These are phyloP conservation scores for Trissoscelio sp. DNA, from an alignment of 2,888 invertebrate species.

Conservation along the genomic window DNA sequence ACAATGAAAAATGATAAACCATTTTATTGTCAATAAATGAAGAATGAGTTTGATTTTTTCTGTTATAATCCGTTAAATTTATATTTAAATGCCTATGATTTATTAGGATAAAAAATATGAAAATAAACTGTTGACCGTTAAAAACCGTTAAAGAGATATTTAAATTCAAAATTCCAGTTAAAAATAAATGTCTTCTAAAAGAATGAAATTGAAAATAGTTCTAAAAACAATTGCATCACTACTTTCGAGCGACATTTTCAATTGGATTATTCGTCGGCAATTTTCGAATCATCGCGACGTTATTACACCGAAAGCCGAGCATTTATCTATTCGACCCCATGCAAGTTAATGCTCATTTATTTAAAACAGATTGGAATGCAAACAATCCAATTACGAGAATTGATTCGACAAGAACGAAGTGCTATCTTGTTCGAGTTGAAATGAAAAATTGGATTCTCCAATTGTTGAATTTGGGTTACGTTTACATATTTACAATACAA, in stretches of 20 bases:
- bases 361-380: conserved; percentile 58
- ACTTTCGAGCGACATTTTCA: background rate
- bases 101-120: no score
- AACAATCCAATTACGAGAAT: conserved; percentile 58
- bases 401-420: conserved; percentile 41
- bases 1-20: no score
- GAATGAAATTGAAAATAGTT: no score
- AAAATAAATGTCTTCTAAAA: no score
- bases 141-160: no score
- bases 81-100: no score
- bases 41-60: no score
- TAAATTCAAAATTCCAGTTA: no score
- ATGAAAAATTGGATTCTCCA: conserved; percentile 24
- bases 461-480: background rate
- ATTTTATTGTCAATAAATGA: no score
- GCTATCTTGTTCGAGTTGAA: conserved; percentile 28
- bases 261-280: conserved; percentile 17
- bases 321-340: conserved; percentile 47
- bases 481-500: background rate
- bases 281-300: conserved; percentile 32
- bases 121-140: no score
- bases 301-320: conserved; percentile 36
- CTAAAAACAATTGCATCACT: no score
- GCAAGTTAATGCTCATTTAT: conserved; percentile 54
- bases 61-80: no score